Evolutionary conservation across 2,797 vertebrate genomes (phyloP).

Genomic region (Anguilla megastoma): DNA sequence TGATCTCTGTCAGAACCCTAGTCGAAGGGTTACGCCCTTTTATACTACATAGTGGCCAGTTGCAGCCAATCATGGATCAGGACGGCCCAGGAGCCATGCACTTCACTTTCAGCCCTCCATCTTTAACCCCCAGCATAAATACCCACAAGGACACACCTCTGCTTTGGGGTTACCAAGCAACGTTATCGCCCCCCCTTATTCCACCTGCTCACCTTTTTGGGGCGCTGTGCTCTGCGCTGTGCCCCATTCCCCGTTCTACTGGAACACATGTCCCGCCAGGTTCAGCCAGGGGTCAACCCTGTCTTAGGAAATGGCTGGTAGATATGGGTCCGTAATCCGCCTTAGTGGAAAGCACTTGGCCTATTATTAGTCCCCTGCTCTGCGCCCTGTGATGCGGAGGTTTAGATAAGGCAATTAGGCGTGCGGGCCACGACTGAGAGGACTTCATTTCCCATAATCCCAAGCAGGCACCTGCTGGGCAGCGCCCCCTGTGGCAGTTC

Average conservation of each 20-base stretch:
- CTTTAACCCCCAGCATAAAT: neutral
- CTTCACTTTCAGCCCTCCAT: neutral
- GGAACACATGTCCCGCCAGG: conserved; percentile 63
- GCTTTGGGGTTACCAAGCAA: neutral
- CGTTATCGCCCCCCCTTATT: neutral
- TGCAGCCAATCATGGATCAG: neutral
- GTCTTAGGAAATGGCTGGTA: conserved; percentile 71
- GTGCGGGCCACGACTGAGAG: conserved; percentile 43
- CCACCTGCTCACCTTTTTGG: conserved; percentile 33
- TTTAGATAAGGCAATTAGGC: conserved; percentile 52
- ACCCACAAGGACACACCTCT: neutral
- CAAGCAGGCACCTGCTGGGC: conserved; percentile 12
- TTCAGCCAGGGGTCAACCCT: conserved; percentile 75
- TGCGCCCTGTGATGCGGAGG: conserved; percentile 40
- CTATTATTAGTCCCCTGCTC: conserved; percentile 61
- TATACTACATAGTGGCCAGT: conserved; percentile 42
- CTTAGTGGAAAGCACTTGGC: conserved; percentile 73
- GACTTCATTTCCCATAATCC: conserved; percentile 30
- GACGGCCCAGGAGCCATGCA: neutral
- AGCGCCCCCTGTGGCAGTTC: conserved; percentile 25
- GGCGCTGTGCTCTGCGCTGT: conserved; percentile 36
- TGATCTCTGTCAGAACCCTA: conserved; percentile 50
- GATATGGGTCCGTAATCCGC: conserved; percentile 78
- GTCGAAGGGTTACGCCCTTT: conserved; percentile 47
- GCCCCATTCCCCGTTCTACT: conserved; percentile 35